Base-by-base conservation (phyloP, 2,888 invertebrate species). In the Liposcelis brunnea region DNA sequence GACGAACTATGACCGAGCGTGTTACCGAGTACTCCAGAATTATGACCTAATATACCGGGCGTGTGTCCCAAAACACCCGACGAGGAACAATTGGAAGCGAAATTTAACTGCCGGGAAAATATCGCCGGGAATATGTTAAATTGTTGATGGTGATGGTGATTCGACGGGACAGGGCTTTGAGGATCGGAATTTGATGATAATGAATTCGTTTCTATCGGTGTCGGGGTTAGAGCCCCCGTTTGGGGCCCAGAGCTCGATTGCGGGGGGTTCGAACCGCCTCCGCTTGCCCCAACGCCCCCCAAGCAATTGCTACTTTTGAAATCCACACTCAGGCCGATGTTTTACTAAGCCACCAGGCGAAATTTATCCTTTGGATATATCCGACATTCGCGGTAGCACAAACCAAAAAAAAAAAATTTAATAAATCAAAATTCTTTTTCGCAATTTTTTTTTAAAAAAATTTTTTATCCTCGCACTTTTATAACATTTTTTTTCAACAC, bases 121-220 rank as follows among this genome's bases (percentile, higher is more conserved):
- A 86, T 86, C 49, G 86, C 86, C 56, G 86, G 86, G 66, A 87
- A 86, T 59, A 87, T 87, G 70, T 86, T 86, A 70, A 86, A 86
- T 68, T 85, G 85, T 61, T 84, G 83, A 36, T 26, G 45, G 14
- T 40, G 44, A 31, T 43, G 43, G 45, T 16, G 45, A 36, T 43
- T 44, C 33, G 42, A 43, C 33, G 47, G 38, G 43, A 43, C 48
- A 51, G 46, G 36, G 47, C 49, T 38, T 48, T 47, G 42, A 36
- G 15, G 40, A 21, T 40, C 40, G 19, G 40, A 40, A 21, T 40
- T 40, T 6, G 40, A 40, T 5, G 40, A 40, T 21, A 40, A 21
- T 8, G 40, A 40, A 19, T 40, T 40, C 5, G 15, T 40, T 21
- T 40, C 40, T 16, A 40, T 19, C 19, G 40, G 40, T 8, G 40